Evolutionary conservation across 1,140 invertebrate species (phyloP).

Genomic region (Trichonephila clavipes): DNA sequence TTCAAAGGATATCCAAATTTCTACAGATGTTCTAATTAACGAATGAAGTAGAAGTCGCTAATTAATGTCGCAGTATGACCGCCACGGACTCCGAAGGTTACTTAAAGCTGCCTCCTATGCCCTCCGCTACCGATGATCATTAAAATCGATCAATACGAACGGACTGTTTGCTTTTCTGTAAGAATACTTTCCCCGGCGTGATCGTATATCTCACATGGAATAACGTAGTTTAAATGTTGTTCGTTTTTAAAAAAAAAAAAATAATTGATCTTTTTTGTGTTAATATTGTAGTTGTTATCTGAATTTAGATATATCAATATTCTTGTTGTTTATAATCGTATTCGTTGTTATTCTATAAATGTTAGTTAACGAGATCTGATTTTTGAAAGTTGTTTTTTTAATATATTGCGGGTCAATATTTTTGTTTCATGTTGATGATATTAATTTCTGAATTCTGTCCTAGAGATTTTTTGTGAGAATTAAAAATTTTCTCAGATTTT

Average conservation of each 20-base stretch:
- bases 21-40: background rate
- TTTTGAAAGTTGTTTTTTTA: background rate
- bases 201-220: constrained; percentile 27
- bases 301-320: background rate
- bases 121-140: constrained; percentile 68
- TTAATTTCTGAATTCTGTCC: background rate
- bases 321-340: background rate
- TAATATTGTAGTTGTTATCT: constrained; percentile 16
- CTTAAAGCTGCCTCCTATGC: constrained; percentile 2
- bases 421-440: background rate
- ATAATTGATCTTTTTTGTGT: background rate
- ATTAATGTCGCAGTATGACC: background rate
- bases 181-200: constrained; percentile 43
- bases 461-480: background rate
- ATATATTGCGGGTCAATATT: background rate
- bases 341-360: background rate
- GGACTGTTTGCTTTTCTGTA: constrained; percentile 68
- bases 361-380: background rate
- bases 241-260: background rate
- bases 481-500: background rate
- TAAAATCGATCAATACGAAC: constrained; percentile 76
- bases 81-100: constrained; percentile 60
- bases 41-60: background rate
- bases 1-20: background rate
- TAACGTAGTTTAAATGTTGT: background rate